Conservation (phyloP, 23 tunicate species). For the Oikopleura dioica region DNA sequence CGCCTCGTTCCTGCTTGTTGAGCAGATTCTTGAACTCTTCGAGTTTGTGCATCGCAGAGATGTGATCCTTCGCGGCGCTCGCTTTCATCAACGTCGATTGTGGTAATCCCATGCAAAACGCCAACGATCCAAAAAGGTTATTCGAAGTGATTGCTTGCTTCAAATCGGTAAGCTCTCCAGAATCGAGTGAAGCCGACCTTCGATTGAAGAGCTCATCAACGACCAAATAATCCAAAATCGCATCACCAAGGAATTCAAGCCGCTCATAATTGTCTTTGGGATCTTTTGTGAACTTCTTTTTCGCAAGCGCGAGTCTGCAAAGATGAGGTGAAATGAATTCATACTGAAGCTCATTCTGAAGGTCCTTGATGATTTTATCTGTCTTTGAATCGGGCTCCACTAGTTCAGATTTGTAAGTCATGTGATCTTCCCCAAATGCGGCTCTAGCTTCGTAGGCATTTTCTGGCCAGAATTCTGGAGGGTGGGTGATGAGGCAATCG, state of each 20-base stretch:
- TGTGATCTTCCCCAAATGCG: no score
- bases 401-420: no score
- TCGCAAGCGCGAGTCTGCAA: not conserved
- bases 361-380: not conserved
- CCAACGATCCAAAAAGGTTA: not conserved
- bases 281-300: not conserved
- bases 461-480: slow-evolving; percentile 2
- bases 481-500: not conserved
- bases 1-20: not conserved
- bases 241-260: slow-evolving; percentile 11
- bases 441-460: not conserved
- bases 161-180: not conserved
- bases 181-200: not conserved
- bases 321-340: not conserved
- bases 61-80: no score
- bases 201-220: no score
- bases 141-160: slow-evolving; percentile 7
- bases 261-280: not conserved
- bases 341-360: not conserved
- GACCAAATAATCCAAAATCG: not conserved
- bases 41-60: no score
- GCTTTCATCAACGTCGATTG: no score
- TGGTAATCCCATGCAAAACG: not conserved
- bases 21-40: not conserved
- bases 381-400: not conserved